A percentile compares a stretch with the other conserved stretches of the same genome.
phyloP scores from a whole-genome alignment of 2,113 vertebrate species.

The Atherinomorus stipes region DNA sequence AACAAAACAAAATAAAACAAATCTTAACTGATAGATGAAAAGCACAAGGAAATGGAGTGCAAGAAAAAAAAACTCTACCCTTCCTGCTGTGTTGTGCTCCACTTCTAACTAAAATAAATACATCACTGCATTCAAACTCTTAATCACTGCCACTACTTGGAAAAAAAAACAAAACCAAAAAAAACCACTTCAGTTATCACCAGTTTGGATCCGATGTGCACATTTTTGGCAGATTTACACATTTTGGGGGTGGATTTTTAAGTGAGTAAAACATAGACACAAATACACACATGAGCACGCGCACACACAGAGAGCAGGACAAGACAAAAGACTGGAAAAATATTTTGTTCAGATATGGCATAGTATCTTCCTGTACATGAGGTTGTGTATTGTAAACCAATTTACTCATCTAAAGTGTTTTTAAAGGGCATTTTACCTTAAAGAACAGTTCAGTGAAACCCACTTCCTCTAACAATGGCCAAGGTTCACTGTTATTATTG shows the following conservation, averaged over 20 bases:
- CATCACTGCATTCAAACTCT: neutral
- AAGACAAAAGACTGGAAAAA: conserved; percentile 52
- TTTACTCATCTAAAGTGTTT: conserved; percentile 65
- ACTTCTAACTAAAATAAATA: conserved; percentile 8
- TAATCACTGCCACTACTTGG: conserved; percentile 7
- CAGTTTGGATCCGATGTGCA: conserved; percentile 40
- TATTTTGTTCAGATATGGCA: conserved; percentile 81
- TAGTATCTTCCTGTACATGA: conserved; percentile 80
- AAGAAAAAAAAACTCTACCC: neutral
- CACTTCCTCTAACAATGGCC: conserved; percentile 52
- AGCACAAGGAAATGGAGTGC: neutral
- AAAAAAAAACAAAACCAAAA: neutral
- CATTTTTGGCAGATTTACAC: conserved; percentile 28
- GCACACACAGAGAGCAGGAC: conserved; percentile 48
- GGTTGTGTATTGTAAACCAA: conserved; percentile 79
- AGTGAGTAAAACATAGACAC: neutral
- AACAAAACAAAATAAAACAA: neutral
- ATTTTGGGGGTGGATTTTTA: neutral
- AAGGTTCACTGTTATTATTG: conserved; percentile 69
- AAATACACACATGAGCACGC: conserved; percentile 7
- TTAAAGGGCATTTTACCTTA: conserved; percentile 71
- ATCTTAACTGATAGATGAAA: conserved; percentile 32
- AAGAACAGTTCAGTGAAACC: conserved; percentile 55
- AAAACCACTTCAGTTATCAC: conserved; percentile 3
- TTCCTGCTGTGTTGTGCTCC: conserved; percentile 15